These are phyloP conservation scores for Cylindroiulus punctatus DNA, from an alignment of 2,888 invertebrate species.

Conservation along the genomic window DNA sequence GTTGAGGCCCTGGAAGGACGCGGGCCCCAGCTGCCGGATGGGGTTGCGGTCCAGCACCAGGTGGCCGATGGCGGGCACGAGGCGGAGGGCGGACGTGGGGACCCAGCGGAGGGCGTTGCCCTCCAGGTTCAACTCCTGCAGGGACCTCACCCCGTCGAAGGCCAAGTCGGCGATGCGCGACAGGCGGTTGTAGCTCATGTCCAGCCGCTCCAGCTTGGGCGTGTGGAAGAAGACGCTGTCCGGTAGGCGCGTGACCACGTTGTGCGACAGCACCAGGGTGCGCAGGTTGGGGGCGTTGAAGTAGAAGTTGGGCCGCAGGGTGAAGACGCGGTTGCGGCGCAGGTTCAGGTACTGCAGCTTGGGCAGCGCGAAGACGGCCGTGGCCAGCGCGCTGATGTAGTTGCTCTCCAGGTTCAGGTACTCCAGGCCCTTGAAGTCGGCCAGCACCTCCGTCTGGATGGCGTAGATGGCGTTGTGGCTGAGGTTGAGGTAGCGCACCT, in stretches of 20 bases:
- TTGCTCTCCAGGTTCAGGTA: conserved; percentile 49
- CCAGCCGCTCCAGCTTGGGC: conserved; percentile 83
- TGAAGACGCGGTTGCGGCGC: conserved; percentile 87
- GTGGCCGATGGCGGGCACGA: conserved; percentile 58
- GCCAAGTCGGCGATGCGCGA: conserved; percentile 73
- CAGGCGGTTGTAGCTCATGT: conserved; percentile 85
- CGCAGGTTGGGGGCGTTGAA: conserved; percentile 87
- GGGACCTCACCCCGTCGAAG: conserved; percentile 58
- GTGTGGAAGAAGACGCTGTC: conserved; percentile 84
- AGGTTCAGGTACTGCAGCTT: conserved; percentile 86
- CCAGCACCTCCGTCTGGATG: conserved; percentile 48
- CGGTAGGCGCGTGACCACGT: conserved; percentile 82
- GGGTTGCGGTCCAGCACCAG: conserved; percentile 60
- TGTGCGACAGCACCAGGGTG: conserved; percentile 88
- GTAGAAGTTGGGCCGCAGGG: conserved; percentile 88
- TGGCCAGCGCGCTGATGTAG: conserved; percentile 35
- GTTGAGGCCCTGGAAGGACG: conserved; percentile 59
- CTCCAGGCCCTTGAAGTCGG: conserved; percentile 33
- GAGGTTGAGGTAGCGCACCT: conserved; percentile 50
- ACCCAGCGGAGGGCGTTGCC: conserved; percentile 60
- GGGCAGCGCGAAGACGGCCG: conserved; percentile 69
- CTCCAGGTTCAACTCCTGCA: conserved; percentile 60
- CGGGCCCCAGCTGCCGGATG: conserved; percentile 58
- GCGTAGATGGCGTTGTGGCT: conserved; percentile 52
- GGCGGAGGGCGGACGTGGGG: conserved; percentile 60